phyloP scores from a whole-genome alignment of 2,113 vertebrate genomes.

The Saguinus imperator region DNA sequence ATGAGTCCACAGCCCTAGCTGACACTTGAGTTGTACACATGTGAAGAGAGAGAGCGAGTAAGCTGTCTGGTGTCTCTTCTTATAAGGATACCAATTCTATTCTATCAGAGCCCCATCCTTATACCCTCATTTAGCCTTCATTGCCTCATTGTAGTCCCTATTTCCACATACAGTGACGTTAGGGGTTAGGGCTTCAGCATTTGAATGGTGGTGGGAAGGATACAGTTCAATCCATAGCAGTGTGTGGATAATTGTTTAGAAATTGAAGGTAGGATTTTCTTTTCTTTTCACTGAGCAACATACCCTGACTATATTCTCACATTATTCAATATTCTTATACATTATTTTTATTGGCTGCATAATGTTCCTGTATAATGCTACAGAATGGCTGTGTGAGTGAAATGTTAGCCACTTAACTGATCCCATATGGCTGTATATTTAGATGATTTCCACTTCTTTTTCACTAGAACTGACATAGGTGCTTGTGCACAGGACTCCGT shows the following conservation, averaged over 20 bases:
- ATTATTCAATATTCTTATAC: background rate
- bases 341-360: background rate
- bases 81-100: background rate
- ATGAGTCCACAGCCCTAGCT: background rate
- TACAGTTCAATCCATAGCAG: background rate
- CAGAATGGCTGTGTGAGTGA: background rate
- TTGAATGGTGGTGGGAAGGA: background rate
- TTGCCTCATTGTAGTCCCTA: background rate
- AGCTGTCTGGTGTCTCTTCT: background rate
- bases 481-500: background rate
- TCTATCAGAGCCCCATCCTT: background rate
- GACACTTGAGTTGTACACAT: no score
- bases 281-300: background rate
- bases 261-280: background rate
- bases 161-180: background rate
- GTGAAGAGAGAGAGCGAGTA: background rate
- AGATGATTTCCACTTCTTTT: background rate
- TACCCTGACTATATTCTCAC: background rate
- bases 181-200: background rate
- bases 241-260: background rate
- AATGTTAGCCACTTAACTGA: background rate
- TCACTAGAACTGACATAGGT: background rate
- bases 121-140: background rate
- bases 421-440: background rate
- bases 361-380: background rate